Conservation (phyloP, 2,888 invertebrate species). For the Strigamia crassipes region DNA sequence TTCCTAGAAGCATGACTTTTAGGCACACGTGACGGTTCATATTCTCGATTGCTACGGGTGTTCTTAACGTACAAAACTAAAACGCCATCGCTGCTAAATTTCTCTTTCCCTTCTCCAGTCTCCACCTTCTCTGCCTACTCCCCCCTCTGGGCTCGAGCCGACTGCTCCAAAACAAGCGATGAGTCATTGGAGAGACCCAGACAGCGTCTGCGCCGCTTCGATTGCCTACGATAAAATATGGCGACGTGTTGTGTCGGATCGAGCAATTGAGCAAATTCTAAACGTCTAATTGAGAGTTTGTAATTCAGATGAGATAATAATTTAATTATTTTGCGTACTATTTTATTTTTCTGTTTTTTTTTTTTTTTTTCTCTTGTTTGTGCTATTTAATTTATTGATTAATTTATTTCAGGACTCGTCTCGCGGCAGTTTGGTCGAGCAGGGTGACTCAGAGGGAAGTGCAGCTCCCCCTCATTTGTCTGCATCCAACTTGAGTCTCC, state of each 20-base stretch:
- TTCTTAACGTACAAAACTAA: background rate
- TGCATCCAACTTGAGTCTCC: constrained; percentile 47
- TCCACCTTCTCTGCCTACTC: background rate
- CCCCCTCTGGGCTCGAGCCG: background rate
- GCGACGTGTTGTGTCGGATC: background rate
- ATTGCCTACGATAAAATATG: background rate
- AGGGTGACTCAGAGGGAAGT: constrained; percentile 56
- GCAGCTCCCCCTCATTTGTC: constrained; percentile 51
- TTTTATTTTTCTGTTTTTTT: background rate
- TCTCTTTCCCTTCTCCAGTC: background rate
- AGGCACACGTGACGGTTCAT: background rate
- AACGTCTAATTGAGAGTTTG: background rate
- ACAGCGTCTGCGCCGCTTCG: background rate
- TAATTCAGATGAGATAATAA: background rate
- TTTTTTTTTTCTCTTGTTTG: background rate
- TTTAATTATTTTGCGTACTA: too few species aligned
- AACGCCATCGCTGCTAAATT: background rate
- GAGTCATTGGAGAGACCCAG: constrained; percentile 25
- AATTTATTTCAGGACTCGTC: constrained; percentile 55
- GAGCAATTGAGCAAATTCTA: background rate
- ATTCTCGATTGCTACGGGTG: background rate
- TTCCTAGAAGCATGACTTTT: constrained; percentile 5
- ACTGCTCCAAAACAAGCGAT: constrained; percentile 18
- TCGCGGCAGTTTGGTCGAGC: constrained; percentile 56
- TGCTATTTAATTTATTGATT: background rate